Evolutionary conservation across 2,113 vertebrate genomes (phyloP), one percentile per base, ranked within the genome.

Genomic region (Barbus barbus): DNA sequence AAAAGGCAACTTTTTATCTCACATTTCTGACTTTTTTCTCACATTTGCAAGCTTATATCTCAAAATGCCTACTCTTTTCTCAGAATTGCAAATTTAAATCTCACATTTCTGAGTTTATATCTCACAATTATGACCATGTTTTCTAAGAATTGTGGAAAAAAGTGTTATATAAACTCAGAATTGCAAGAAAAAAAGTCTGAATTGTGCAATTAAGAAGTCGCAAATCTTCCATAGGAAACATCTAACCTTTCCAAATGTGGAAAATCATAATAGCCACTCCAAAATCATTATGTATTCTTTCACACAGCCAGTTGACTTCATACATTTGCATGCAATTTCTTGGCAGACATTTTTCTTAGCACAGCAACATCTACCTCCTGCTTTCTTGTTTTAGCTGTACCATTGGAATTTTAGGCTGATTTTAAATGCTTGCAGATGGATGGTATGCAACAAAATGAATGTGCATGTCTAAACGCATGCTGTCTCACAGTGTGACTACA

Each of bases 361-460:
- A 46, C 60, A 81, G 26, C 79, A 71, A 81, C 11, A 9, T 33
- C 51, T 77, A 12, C 79, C 44, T 33, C 18, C 77, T 67, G 36
- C 20, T 11, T n/a, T 14, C 13, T 46, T 24, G 36, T 60, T 24
- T n/a, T n/a, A n/a, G n/a, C 36, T 48, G 2, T n/a, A n/a, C n/a
- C n/a, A n/a, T 33, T 38, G 33, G 48, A 83, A 65, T 73, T 28
- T 44, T 1, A 48, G 38, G 9, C 26, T 58, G 9, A 83, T 38
- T 78, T 69, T 53, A n/a, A 53, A 71, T 26, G 46, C 6, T 44
- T 72, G 31, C 69, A 41, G 9, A 28, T n/a, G 20, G n/a, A n/a
- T 41, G 44, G 84, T 44, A 81, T 36, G 72, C 28, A 9, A 44
- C 41, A 73, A 65, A 77, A 82, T 75, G 72, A 83, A 61, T 44